Evolutionary conservation across 2,113 vertebrate genomes (phyloP).

Genomic region (Epinephelus cyanopodus): DNA sequence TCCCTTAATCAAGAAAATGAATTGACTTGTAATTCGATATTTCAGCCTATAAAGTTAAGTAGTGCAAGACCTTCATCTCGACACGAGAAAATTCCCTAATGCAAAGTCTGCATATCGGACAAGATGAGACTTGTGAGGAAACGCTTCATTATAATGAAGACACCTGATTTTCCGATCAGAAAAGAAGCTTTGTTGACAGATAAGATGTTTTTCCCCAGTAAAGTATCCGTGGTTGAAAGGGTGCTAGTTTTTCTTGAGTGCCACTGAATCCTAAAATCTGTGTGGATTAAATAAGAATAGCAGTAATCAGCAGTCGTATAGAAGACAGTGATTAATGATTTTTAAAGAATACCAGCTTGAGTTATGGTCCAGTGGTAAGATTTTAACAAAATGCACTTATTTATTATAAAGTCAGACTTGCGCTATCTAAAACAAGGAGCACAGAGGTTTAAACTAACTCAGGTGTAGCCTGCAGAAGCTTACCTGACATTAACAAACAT

Average conservation of each 20-base stretch:
- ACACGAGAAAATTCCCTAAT: not conserved
- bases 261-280: not conserved
- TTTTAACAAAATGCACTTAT: not conserved
- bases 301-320: not conserved
- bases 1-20: conserved; percentile 69
- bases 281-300: conserved; percentile 16
- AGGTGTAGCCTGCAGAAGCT: not conserved
- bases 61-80: conserved; percentile 11
- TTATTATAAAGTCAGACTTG: not conserved
- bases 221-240: not conserved
- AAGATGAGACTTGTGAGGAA: conserved; percentile 50
- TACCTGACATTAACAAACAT: not conserved
- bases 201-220: not conserved
- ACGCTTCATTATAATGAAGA: conserved; percentile 21
- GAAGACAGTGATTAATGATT: too few species aligned
- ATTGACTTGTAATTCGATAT: conserved; percentile 66
- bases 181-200: conserved; percentile 25
- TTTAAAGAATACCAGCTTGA: too few species aligned
- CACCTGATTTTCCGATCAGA: conserved; percentile 20
- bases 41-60: conserved; percentile 35
- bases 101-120: conserved; percentile 37
- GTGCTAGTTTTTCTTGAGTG: conserved; percentile 8
- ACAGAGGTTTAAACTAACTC: not conserved
- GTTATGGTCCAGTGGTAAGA: not conserved
- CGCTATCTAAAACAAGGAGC: not conserved